These are phyloP conservation scores for Phaetusa simplex DNA, from an alignment of 2,113 vertebrate species.

Conservation along the genomic window DNA sequence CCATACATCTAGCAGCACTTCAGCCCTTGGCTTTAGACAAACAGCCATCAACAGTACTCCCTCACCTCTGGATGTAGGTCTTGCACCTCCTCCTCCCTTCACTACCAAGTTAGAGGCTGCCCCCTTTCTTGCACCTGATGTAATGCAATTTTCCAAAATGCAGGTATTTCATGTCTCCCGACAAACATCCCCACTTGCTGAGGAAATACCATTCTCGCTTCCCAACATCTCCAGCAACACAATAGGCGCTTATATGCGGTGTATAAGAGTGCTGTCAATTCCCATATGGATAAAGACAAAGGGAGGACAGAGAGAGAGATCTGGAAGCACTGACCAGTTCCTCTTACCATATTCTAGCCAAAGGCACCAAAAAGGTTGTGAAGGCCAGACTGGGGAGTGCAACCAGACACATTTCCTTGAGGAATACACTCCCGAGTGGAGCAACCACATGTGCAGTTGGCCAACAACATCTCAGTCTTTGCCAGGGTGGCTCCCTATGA, in stretches of 20 bases:
- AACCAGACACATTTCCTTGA: neutral
- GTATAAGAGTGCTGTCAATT: neutral
- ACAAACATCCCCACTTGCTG: neutral
- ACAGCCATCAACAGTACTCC: too few species aligned
- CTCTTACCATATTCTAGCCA: neutral
- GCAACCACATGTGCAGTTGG: neutral
- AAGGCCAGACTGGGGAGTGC: neutral
- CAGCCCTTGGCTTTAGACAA: neutral
- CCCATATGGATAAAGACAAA: neutral
- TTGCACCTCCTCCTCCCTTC: neutral
- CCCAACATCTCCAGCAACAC: neutral
- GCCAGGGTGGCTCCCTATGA: neutral
- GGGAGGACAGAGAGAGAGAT: neutral
- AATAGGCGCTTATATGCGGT: neutral
- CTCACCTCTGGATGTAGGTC: neutral
- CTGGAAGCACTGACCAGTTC: neutral
- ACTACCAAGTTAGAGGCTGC: neutral
- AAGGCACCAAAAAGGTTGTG: neutral
- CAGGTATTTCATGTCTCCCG: neutral
- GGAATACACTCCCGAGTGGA: neutral
- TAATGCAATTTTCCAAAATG: neutral
- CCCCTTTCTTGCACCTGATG: neutral
- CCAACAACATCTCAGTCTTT: neutral
- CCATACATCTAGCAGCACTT: neutral
- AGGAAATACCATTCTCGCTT: neutral